A percentile compares a stretch with the other conserved stretches of the same genome.
Evolutionary conservation across 1,140 invertebrate genomes (phyloP).

Genomic region (Bombus sylvicola): DNA sequence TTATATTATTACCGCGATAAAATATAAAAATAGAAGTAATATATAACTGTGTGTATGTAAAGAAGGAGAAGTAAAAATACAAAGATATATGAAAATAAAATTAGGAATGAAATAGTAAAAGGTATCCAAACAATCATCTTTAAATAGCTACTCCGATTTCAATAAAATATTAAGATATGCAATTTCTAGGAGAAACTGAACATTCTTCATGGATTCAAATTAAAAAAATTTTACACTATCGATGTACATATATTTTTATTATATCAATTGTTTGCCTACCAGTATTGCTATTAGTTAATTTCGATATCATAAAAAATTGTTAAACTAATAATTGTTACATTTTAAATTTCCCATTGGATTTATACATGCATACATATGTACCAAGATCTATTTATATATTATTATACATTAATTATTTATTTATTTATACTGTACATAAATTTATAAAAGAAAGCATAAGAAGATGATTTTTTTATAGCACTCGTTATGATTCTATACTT

Average conservation of each 20-base stretch:
- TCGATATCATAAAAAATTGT: not conserved
- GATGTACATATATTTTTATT: not conserved
- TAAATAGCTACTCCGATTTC: not conserved
- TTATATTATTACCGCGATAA: not conserved
- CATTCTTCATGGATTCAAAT: not conserved
- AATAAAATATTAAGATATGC: not conserved
- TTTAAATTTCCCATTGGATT: not conserved
- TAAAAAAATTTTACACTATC: not conserved
- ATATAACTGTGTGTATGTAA: not conserved
- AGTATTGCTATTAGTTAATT: not conserved
- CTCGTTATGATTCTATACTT: slow-evolving; percentile 13
- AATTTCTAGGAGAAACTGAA: not conserved
- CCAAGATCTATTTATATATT: not conserved
- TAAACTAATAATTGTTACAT: not conserved
- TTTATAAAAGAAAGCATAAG: not conserved
- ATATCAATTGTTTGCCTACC: not conserved
- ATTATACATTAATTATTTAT: not conserved
- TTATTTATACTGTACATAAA: not conserved
- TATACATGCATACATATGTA: too few relatives aligned
- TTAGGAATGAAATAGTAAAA: not conserved
- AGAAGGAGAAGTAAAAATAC: not conserved
- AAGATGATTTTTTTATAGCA: not conserved
- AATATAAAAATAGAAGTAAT: not conserved
- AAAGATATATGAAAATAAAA: not conserved
- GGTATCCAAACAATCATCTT: not conserved